Conservation (phyloP, 2,113 vertebrate species). For the Rhadina sibilatrix region DNA sequence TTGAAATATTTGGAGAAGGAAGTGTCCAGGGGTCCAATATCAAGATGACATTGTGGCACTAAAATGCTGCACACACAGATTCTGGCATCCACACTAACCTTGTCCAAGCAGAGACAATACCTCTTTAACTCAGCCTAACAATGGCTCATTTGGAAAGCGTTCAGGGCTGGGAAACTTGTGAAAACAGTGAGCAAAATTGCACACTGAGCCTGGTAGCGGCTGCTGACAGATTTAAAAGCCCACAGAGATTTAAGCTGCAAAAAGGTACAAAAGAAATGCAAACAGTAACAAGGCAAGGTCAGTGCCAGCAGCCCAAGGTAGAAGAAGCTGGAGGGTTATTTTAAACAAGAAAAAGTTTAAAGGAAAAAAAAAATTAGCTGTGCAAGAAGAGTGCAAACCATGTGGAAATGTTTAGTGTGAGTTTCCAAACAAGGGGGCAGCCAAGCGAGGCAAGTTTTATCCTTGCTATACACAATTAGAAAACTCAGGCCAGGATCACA, state of each 20-base stretch:
- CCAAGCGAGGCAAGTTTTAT: constrained; percentile 64
- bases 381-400: constrained; percentile 56
- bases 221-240: constrained; percentile 69
- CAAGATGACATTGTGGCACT: constrained; percentile 8
- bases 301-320: constrained; percentile 59
- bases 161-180: constrained; percentile 62
- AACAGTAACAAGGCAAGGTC: constrained; percentile 60
- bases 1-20: constrained; percentile 13
- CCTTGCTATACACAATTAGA: constrained; percentile 59
- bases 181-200: constrained; percentile 70
- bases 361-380: background rate
- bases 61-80: background rate
- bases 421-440: constrained; percentile 62
- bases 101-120: constrained; percentile 40
- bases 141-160: constrained; percentile 62
- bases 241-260: constrained; percentile 49
- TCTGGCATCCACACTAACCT: constrained; percentile 13
- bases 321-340: constrained; percentile 10
- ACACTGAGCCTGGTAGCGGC: constrained; percentile 66
- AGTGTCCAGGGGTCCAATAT: background rate
- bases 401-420: constrained; percentile 72
- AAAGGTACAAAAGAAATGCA: constrained; percentile 70
- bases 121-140: constrained; percentile 62
- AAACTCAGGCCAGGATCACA: constrained; percentile 52
- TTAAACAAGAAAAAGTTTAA: constrained; percentile 9